Base-by-base conservation (phyloP, 2,888 invertebrate genomes). In the Clitarchus hookeri region DNA sequence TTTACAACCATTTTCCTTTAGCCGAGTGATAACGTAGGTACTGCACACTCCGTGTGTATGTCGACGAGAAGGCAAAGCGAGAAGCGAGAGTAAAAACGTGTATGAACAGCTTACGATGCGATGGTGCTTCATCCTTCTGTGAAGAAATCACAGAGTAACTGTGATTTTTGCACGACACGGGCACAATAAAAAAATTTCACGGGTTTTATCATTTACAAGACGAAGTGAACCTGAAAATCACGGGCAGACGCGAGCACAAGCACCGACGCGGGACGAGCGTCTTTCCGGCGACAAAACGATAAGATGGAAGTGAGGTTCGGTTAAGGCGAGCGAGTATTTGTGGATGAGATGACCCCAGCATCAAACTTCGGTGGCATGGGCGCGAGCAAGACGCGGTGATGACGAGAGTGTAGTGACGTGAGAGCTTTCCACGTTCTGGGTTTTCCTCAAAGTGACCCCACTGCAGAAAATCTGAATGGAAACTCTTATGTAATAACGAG, bases 141-240 rank as follows among this genome's bases (percentile, higher is more conserved):
- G 80, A 85, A 85, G 53, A 53, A 85, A 85, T 80, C 85, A 85
- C 85, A 80, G 23, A 26, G 48, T 48, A 25, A 85, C 16, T 82
- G 16, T 82, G 19, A 23, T 65, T 23, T 65, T 19, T n/a, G n/a
- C n/a, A 23, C 11, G 16, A 11, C 8, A 65, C 19, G 16, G 65
- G 8, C 16, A 9, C n/a, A n/a, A 65, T 65, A 6, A n/a, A n/a
- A n/a, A n/a, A n/a, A n/a, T n/a, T 65, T 65, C 44, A 27, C 79
- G 19, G n/a, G 82, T 16, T 36, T 3, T 36, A 13, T 23, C 12
- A 25, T 82, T 27, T 82, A 82, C 82, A 82, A 26, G 8, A n/a
- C 0, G 48, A 65, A 16, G n/a, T 11, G 65, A 23, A 65, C 65
- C 65, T 23, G n/a, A 19, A n/a, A 65, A 19, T 65, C 65, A 16